Evolutionary conservation across 2,797 vertebrate species (phyloP), one percentile per base, ranked within the genome.

Genomic region (Sebastes goodei): DNA sequence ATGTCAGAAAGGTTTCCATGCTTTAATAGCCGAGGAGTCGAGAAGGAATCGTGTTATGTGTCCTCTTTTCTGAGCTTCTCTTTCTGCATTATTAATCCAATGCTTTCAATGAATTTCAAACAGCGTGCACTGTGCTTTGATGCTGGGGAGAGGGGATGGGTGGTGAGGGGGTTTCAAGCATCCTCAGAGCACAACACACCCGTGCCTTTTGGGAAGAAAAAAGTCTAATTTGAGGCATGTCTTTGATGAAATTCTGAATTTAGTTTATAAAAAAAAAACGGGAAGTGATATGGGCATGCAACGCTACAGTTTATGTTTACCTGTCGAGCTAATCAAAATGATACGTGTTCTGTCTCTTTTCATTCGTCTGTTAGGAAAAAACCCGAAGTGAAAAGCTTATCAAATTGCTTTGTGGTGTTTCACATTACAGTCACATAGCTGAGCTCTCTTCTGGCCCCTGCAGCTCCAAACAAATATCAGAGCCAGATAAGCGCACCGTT

Each of bases 21-120:
- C 80, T 92, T 88, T 90, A 93, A 92, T 88, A 91, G 86, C 86
- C 11, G 62, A 87, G 81, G 71, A 81, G 75, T 82, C 15, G 46
- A 90, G 86, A 85, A 84, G 82, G 78, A 78, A 81, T 83, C 52
- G 12, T 64, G 74, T 76, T 79, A 80, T 74, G 83, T 83, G 86
- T 90, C 81, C 85, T 88, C 82, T 90, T 92, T 90, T 89, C 71
- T 70, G 64, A 79, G 89, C 84, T 68, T 83, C 83, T 88, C 88
- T 86, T 75, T 74, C 92, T 94, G 86, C 94, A 95, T 96, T 95
- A 95, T 95, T 96, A 91, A 95, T 91, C 85, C 86, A 80, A 77
- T 57, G 86, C 92, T 93, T 94, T 95, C 93, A 92, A 92, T 94
- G 93, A 93, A 95, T 95, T 94, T 94, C 92, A 94, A 95, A 93